Conservation (phyloP, 2,113 vertebrate species). For the Corythornis cristatus region DNA sequence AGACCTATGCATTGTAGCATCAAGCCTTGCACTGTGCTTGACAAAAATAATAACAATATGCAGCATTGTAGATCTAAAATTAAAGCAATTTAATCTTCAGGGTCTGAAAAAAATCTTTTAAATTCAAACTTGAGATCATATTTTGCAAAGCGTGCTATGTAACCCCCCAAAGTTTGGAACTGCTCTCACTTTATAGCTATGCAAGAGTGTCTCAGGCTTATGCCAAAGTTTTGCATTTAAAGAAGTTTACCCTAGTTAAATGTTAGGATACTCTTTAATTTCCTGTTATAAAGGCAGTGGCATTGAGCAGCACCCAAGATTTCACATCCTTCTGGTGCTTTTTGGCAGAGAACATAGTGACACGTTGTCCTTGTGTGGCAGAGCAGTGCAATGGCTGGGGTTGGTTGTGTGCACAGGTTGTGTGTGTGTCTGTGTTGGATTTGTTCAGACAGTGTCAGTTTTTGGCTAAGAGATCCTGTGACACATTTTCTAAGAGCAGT, state of each 20-base stretch:
- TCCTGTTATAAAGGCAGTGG: not conserved
- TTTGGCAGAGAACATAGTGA: not conserved
- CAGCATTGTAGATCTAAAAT: not conserved
- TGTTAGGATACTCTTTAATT: not conserved
- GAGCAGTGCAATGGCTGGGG: accelerated
- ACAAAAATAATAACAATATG: not conserved
- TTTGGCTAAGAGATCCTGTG: not conserved
- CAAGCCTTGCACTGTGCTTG: not conserved
- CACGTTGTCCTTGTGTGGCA: not conserved
- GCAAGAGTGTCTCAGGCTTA: not conserved
- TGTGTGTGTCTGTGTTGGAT: too few species aligned
- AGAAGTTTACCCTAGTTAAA: not conserved
- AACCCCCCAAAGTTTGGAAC: not conserved
- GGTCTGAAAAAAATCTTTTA: not conserved
- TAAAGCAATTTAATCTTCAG: not conserved
- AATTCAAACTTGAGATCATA: not conserved
- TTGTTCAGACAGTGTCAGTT: not conserved
- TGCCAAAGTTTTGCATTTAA: not conserved
- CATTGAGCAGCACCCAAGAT: not conserved
- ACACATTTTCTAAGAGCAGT: not conserved
- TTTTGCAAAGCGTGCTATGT: not conserved
- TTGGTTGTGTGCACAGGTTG: accelerated
- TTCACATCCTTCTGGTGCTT: not conserved
- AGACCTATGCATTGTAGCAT: not conserved
- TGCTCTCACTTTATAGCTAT: not conserved